Percentiles rank a stretch among this genome's conserved stretches.
Conservation (phyloP, 2,888 invertebrate genomes). For the Alloscopus bannaensis region DNA sequence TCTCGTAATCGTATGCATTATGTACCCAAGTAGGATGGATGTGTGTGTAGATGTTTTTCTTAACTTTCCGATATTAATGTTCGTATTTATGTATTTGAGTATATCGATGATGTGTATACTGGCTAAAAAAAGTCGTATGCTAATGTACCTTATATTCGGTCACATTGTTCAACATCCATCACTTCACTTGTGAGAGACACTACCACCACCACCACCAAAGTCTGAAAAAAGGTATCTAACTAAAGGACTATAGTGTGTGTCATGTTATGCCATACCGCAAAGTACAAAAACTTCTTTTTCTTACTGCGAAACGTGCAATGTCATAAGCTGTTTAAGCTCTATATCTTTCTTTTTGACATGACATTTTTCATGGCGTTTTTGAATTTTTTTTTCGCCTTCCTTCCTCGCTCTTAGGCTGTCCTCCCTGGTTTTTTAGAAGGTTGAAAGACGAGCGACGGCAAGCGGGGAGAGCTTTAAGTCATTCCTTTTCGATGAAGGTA, state of each 20-base stretch:
- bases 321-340: slow-evolving; percentile 53
- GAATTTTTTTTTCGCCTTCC: slow-evolving; percentile 45
- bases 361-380: slow-evolving; percentile 58
- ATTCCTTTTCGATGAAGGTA: slow-evolving; percentile 11
- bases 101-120: slow-evolving; percentile 14
- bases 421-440: slow-evolving; percentile 8
- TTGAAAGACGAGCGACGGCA: slow-evolving; percentile 13
- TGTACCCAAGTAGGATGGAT: slow-evolving; percentile 21
- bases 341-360: slow-evolving; percentile 56
- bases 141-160: slow-evolving; percentile 32
- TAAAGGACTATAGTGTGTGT: slow-evolving; percentile 1
- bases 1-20: no score
- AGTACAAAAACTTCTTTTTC: no score
- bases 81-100: slow-evolving; percentile 8
- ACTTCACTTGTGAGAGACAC: slow-evolving; percentile 28
- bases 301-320: slow-evolving; percentile 12
- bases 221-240: slow-evolving; percentile 5
- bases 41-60: not conserved
- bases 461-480: not conserved
- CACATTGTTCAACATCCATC: slow-evolving; percentile 51
- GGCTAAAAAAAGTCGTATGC: slow-evolving; percentile 9
- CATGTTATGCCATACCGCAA: no score
- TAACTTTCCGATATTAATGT: not conserved
- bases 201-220: no score
- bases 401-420: slow-evolving; percentile 13